phyloP scores from a whole-genome alignment of 2,888 invertebrate genomes.

The Sinelater perroti region DNA sequence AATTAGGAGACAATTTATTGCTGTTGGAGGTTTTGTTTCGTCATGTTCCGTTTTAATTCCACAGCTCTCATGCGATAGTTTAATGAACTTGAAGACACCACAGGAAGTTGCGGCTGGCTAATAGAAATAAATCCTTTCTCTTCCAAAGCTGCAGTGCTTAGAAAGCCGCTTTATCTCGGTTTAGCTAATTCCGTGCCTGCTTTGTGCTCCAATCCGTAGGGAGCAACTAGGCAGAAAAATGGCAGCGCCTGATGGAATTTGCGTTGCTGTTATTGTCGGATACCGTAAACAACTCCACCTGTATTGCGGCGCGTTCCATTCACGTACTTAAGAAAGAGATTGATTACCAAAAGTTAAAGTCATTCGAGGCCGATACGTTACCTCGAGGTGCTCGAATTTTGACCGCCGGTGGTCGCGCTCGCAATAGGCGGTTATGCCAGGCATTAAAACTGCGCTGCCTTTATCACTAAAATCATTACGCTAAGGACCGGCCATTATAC shows the following conservation, averaged over 20 bases:
- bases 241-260: not conserved
- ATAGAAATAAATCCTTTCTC: too few species aligned
- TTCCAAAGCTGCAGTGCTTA: too few species aligned
- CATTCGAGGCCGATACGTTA: conserved; percentile 8
- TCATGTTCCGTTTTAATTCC: too few species aligned
- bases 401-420: conserved; percentile 9
- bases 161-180: too few species aligned
- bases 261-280: conserved; percentile 13
- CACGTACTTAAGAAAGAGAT: conserved; percentile 16
- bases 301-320: conserved; percentile 14
- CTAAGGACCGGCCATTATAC: not conserved
- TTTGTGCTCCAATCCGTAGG: too few species aligned
- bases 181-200: too few species aligned
- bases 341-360: conserved; percentile 16
- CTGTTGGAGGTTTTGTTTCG: too few species aligned
- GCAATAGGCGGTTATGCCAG: conserved; percentile 5
- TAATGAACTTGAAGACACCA: too few species aligned
- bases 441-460: conserved; percentile 12
- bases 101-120: too few species aligned
- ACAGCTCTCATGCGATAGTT: too few species aligned
- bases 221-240: too few species aligned
- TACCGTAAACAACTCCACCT: conserved; percentile 12
- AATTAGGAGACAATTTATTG: too few species aligned
- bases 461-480: conserved; percentile 21
- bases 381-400: conserved; percentile 4